Evolutionary conservation across 2,888 invertebrate genomes (phyloP), one percentile per base, ranked within the genome.

Genomic region (Drosophila niveifrons): DNA sequence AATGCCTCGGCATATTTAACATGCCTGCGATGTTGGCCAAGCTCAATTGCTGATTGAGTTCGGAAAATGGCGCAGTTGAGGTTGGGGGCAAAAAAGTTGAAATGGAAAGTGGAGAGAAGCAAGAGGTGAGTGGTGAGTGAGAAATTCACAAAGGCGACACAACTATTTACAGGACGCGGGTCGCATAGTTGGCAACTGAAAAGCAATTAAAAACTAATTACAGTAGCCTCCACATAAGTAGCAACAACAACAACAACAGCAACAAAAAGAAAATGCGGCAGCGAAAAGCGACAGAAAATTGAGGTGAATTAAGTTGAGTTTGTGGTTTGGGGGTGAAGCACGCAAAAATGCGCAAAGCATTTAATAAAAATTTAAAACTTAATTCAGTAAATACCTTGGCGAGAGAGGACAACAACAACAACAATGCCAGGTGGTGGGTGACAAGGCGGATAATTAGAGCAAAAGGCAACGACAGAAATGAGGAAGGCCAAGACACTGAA

Each of bases 171-270:
- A 56, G 58, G 48, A 29, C 50, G 48, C 31, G 50, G 23, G 43
- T 52, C 47, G 67, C 80, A 82, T 75, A 72, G 82, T 85, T 82
- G 61, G 47, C 58, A 62, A 67, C 89, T 77, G 63, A 78, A 88
- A 84, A 88, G 87, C 88, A 89, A 89, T 89, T 85, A 89, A 90
- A 85, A 85, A 89, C 83, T 85, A 85, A 85, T 85, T 85, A 85
- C 80, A 82, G 78, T 73, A 63, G 71, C 72, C 66, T 63, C 43
- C 62, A 65, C 59, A 73, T 75, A 61, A 67, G 72, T 65, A 41
- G 39, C 47, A 29, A 13, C 43, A 17, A 31, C 18, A 39, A 13
- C 39, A 8, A 13, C 2, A 13, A 6, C 11, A 28, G 11, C 18
- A 36, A 34, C 34, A 11, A 34, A 3, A 34, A 36, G 36, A 3